Evolutionary conservation across 2,797 vertebrate genomes (phyloP), one percentile per base, ranked within the genome.

Genomic region (Myotis findleyi): DNA sequence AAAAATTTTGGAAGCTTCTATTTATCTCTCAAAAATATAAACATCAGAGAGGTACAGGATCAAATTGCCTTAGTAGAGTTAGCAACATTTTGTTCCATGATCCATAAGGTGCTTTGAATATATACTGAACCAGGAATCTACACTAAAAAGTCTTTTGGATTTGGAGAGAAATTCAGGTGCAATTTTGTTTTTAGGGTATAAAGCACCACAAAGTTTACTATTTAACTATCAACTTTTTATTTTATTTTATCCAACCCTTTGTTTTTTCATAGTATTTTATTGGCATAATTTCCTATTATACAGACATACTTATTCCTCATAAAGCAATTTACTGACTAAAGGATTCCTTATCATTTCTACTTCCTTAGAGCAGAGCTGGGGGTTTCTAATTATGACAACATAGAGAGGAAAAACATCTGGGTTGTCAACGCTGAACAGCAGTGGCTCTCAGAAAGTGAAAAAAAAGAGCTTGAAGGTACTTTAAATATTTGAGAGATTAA

Each of bases 321-420:
- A 83, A 91, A 93, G 53, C 87, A 93, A 94, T 95, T 96, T 93
- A 86, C 44, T 76, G 25, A 86, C 73, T 66, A 76, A 93, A 85
- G 44, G 16, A 90, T 94, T 95, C 36, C 79, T 96, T 96, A 91
- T 96, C 44, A 83, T 62, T 87, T 71, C 23, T 21, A 27, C 55
- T 81, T 90, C 55, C 73, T 91, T 93, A 41, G 4, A 93, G 27
- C 62, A 83, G 33, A 51, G 12, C 44, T 94, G 53, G 92, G 73
- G 44, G 25, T 96, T 94, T 97, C 69, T 91, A 97, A 89, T 92
- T 87, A 84, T 91, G 94, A 97, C 59, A 62, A 72, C 18, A 57
- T 0, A 5, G 11, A 90, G 51, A 88, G 23, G 71, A 25, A 82
- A 75, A 94, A n/a, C 25, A 88, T 53, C 89, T 18, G 53, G 69